These are phyloP conservation scores for Drosophila rufa DNA, from an alignment of 1,140 invertebrate species.

Conservation along the genomic window DNA sequence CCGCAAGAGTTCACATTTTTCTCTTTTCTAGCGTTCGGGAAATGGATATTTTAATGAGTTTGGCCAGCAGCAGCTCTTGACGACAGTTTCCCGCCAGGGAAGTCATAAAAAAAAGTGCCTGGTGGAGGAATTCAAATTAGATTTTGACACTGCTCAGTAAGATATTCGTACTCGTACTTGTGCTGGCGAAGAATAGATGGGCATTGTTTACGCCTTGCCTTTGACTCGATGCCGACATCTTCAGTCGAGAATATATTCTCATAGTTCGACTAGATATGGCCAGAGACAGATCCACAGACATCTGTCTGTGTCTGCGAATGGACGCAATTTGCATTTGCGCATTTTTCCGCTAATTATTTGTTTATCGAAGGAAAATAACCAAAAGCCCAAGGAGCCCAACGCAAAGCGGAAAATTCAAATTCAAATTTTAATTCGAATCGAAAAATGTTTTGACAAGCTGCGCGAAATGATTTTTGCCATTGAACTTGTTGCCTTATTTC, in stretches of 20 bases:
- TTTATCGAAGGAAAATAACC: slow-evolving; percentile 50
- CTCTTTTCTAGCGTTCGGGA: slow-evolving; percentile 1
- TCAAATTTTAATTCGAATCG: slow-evolving; percentile 9
- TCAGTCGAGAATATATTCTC: slow-evolving; percentile 5
- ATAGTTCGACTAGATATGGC: slow-evolving; percentile 29
- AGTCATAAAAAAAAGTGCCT: neutral
- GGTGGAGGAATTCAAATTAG: slow-evolving; percentile 35
- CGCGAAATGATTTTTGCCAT: slow-evolving; percentile 36
- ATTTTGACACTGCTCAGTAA: slow-evolving; percentile 31
- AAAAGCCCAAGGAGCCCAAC: slow-evolving; percentile 10
- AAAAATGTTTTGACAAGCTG: slow-evolving; percentile 43
- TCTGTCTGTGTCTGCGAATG: slow-evolving; percentile 23
- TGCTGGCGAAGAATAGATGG: slow-evolving; percentile 24
- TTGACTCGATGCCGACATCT: slow-evolving; percentile 45
- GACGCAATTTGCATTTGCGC: slow-evolving; percentile 50
- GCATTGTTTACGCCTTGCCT: slow-evolving; percentile 43
- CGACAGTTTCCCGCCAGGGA: slow-evolving; percentile 28
- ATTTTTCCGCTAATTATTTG: slow-evolving; percentile 55
- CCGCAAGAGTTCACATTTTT: slow-evolving; percentile 14
- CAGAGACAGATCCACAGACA: slow-evolving; percentile 16
- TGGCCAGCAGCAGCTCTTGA: slow-evolving; percentile 17
- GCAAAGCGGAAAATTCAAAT: slow-evolving; percentile 16
- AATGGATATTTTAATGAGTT: slow-evolving; percentile 54
- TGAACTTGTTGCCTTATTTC: slow-evolving; percentile 39
- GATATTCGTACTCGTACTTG: slow-evolving; percentile 13